A percentile compares a stretch with the other conserved stretches of the same genome.
Evolutionary conservation across 2,888 invertebrate species (phyloP).

Genomic region (Diaphora mendica): DNA sequence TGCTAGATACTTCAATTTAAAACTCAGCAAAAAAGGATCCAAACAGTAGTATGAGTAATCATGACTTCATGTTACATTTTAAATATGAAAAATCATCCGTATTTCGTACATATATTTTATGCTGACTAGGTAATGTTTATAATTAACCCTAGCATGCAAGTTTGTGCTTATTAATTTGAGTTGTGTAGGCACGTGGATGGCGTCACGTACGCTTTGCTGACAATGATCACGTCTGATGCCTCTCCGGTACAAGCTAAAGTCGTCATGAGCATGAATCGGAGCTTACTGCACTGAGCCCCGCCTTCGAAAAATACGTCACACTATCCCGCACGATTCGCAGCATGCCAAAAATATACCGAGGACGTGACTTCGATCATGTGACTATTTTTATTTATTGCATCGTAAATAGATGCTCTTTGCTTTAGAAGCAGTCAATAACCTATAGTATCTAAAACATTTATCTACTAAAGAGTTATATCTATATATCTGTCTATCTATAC

Average conservation of each 20-base stretch:
- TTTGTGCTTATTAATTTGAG: neutral
- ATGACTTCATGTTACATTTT: neutral
- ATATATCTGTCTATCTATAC: too few species aligned
- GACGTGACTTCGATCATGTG: constrained; percentile 47
- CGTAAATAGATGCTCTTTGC: constrained; percentile 8
- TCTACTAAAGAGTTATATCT: too few species aligned
- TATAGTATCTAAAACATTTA: neutral
- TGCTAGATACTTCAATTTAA: neutral
- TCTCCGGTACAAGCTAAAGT: constrained; percentile 26
- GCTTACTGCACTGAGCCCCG: constrained; percentile 55
- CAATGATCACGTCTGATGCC: constrained; percentile 24
- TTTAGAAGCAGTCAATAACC: constrained; percentile 1
- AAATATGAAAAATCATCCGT: neutral
- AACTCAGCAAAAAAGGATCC: neutral
- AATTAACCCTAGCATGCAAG: neutral
- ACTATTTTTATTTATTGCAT: constrained; percentile 23
- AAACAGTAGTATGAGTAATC: neutral
- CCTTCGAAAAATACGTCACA: constrained; percentile 48
- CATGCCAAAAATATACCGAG: constrained; percentile 41
- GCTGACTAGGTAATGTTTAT: neutral
- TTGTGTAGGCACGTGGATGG: constrained; percentile 57
- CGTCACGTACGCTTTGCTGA: constrained; percentile 70
- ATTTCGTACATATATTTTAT: neutral
- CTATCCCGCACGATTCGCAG: constrained; percentile 1
- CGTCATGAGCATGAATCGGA: constrained; percentile 41